Evolutionary conservation across 37 sponge, comb jelly and placozoan genomes (phyloP), one percentile per base, ranked within the genome.

Genomic region (Corticium candelabrum): DNA sequence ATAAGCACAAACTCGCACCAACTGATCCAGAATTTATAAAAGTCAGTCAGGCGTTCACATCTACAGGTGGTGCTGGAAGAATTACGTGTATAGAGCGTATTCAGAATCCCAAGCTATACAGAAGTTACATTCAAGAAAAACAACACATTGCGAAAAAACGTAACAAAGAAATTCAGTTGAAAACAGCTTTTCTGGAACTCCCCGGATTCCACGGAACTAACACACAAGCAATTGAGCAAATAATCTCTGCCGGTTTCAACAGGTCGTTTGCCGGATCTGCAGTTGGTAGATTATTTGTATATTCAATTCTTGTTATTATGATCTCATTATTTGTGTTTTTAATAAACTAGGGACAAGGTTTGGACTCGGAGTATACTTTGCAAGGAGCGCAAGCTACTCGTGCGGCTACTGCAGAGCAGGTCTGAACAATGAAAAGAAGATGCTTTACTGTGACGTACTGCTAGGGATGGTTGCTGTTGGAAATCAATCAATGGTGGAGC

Each of bases 81-180:
- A 79, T 89, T 38, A n/a, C 79, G 3, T 80, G 69, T 5, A 89
- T 89, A 27, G 43, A 90, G 41, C 82, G 90, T 29, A 74, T 90
- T 29, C 87, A 90, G 43, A 83, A 86, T 11, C 84, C 84, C 27
- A 41, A 3, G 1, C 71, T 84, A 1, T 90, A 86, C 40, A 33
- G 39, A 7, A 82, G 84, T 57, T 90, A 87, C 41, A 7, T 38
- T 0, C 69, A 78, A 32, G 75, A 78, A 62, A 90, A 90, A 73
- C 83, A 76, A 37, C 73, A 40, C 2, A 83, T 90, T 71, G 85
- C 83, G 3, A 34, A 50, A 27, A 27, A 27, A 50, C 62, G 62
- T 27, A 50, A 50, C 11, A 50, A 21, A 11, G 62, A 50, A 50
- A 50, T 50, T 50, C 15, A 11, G 21, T 11, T 21, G 11, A 50